Evolutionary conservation across 2,888 invertebrate species (phyloP).

Genomic region (Tanytarsus gracilentus): DNA sequence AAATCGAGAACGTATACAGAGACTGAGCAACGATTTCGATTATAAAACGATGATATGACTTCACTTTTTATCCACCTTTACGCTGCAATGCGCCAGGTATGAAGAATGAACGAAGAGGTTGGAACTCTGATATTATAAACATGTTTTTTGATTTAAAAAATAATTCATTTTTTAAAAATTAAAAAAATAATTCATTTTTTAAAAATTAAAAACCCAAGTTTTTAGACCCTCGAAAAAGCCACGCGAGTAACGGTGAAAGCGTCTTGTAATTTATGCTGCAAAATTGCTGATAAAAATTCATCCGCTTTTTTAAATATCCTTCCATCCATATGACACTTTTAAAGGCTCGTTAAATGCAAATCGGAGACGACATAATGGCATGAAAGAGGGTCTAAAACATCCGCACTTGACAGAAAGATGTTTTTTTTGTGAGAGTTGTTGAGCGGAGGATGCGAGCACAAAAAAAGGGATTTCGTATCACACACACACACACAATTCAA

Average conservation of each 20-base stretch:
- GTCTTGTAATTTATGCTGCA: neutral
- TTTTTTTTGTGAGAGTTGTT: neutral
- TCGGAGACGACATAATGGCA: neutral
- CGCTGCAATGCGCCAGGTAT: neutral
- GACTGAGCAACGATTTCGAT: no score
- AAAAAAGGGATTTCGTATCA: neutral
- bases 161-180: no score
- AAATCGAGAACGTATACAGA: no score
- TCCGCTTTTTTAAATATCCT: neutral
- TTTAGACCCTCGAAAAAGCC: no score
- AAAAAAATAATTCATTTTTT: no score
- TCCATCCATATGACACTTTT: neutral
- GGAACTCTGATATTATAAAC: neutral
- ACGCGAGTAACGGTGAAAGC: no score
- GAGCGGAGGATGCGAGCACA: no score
- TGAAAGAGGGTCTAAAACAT: neutral
- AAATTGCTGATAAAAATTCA: neutral
- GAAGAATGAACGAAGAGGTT: neutral
- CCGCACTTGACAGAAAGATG: constrained; percentile 1
- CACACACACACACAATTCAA: no score
- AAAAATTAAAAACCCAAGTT: no score
- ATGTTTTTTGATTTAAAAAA: no score
- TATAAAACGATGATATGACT: neutral
- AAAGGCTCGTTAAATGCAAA: constrained; percentile 1
- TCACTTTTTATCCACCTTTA: neutral